Evolutionary conservation across 2,113 vertebrate genomes (phyloP).

Genomic region (Anser cygnoides): DNA sequence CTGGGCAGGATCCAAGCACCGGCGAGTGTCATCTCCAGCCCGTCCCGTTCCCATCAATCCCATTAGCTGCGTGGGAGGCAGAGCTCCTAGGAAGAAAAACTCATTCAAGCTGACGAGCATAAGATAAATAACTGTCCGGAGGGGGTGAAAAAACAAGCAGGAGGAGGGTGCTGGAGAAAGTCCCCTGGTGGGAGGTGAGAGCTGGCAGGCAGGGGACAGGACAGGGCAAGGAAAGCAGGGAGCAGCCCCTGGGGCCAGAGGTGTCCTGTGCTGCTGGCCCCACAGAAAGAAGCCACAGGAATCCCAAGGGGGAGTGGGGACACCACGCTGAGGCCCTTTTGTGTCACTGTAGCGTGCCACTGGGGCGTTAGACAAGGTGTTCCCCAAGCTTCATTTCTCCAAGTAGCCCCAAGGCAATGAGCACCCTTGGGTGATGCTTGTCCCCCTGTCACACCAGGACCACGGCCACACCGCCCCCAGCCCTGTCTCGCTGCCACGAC

Average conservation of each 20-base stretch:
- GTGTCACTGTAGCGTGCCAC: accelerated
- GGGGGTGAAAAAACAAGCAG: background rate
- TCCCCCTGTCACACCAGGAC: background rate
- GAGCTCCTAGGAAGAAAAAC: background rate
- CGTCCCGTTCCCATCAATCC: accelerated
- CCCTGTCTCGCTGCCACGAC: background rate
- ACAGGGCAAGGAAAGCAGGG: background rate
- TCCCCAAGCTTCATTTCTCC: background rate
- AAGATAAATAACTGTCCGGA: background rate
- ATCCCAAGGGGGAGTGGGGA: too few species aligned
- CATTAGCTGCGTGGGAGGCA: background rate
- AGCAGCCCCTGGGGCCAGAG: background rate
- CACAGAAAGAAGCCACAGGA: accelerated
- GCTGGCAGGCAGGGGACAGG: background rate
- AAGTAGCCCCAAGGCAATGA: background rate
- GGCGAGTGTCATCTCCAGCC: background rate
- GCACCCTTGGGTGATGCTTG: accelerated
- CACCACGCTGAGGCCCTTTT: background rate
- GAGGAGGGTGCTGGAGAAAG: background rate
- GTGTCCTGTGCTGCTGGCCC: background rate
- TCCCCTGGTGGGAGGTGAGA: background rate
- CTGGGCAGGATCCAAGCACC: accelerated
- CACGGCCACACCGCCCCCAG: background rate
- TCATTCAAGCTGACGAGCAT: background rate
- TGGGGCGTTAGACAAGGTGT: background rate